Evolutionary conservation across 2,797 vertebrate genomes (phyloP), one percentile per base, ranked within the genome.

Genomic region (Fundulus diaphanus): DNA sequence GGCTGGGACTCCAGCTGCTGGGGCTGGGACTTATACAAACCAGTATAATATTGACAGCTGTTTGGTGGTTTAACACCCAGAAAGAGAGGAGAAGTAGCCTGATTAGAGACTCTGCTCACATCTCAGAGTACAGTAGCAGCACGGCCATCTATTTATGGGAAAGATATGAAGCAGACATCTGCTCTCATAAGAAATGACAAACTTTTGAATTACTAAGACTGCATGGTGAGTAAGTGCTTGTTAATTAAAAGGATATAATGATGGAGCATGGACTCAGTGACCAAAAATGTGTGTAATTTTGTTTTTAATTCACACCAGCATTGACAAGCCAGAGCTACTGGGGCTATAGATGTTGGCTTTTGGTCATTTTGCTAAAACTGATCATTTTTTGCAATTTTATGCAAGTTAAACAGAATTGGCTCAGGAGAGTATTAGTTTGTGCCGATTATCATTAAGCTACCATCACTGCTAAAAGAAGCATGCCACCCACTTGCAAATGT

Each of bases 1-100:
- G 66, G 59, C 3, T 48, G 56, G 37, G 69, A 78, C 65, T 78
- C 54, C 77, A 57, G 68, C 82, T 76, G 65, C 70, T 63, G 74
- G 71, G 37, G 15, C 37, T 35, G 22, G 61, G 70, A 49, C 70
- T 68, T 65, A 83, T 73, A 72, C 74, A 51, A 77, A 79, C 46
- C 78, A 70, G 73, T 83, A 68, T 81, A 84, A 72, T 57, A 75
- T 52, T 70, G 51, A 73, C 77, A 73, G 73, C 81, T 77, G 70
- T 68, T 81, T 42, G 57, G 46, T 65, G 31, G 70, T 79, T 77
- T 59, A 76, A 78, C 83, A 80, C 68, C 82, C 79, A 75, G 27
- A 72, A 73, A 70, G 44, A 70, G 54, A 77, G 82, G 87, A 70
- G 51, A 80, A 65, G 46, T 69, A 79, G 77, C 79, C 37, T 66